phyloP scores from a whole-genome alignment of 2,797 vertebrate genomes.

The Darevskia mixta region DNA sequence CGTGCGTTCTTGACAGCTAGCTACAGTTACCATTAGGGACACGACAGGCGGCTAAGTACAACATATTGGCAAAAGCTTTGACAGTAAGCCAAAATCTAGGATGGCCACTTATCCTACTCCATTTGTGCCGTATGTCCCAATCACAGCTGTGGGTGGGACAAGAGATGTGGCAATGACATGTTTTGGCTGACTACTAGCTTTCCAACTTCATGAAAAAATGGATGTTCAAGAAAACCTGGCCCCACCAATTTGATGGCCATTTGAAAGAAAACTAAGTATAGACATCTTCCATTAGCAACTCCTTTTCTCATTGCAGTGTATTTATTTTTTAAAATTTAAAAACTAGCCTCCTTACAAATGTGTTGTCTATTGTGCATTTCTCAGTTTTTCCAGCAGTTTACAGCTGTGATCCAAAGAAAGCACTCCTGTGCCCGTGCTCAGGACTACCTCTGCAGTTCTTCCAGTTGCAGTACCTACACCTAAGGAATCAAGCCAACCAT shows the following conservation, averaged over 20 bases:
- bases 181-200: background rate
- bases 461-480: background rate
- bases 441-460: background rate
- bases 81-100: background rate
- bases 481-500: background rate
- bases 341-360: background rate
- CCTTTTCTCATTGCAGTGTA: background rate
- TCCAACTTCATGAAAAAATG: background rate
- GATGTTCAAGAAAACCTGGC: background rate
- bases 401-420: background rate
- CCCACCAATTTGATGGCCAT: background rate
- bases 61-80: background rate
- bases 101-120: background rate
- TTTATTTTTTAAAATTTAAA: background rate
- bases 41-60: background rate
- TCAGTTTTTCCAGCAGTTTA: background rate
- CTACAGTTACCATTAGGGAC: no score
- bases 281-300: background rate
- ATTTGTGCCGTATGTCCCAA: background rate
- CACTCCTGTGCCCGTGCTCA: background rate
- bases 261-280: background rate
- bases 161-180: background rate
- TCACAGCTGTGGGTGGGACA: background rate
- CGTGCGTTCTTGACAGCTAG: no score
- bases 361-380: background rate